These are phyloP conservation scores for Sisyra terminalis DNA, from an alignment of 2,888 invertebrate species.

Conservation along the genomic window DNA sequence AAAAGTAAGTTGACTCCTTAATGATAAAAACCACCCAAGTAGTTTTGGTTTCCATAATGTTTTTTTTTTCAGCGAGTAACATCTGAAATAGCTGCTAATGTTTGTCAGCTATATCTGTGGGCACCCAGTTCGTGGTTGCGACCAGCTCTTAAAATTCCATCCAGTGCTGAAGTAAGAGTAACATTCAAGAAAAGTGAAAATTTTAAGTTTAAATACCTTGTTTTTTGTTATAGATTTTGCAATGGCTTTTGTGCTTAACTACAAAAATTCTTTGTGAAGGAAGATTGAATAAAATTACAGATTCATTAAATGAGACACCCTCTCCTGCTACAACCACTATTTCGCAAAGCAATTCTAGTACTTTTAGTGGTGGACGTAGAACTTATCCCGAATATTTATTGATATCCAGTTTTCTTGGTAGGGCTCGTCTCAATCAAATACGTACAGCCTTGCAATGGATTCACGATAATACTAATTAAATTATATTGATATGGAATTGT, in stretches of 20 bases:
- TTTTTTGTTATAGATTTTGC: slow-evolving; percentile 37
- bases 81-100: slow-evolving; percentile 55
- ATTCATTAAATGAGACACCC: not conserved
- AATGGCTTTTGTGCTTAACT: slow-evolving; percentile 57
- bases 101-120: slow-evolving; percentile 59
- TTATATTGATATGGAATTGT: not conserved
- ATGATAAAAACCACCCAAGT: too few relatives aligned
- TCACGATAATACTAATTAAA: slow-evolving; percentile 24
- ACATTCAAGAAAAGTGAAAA: not conserved
- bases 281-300: slow-evolving; percentile 20
- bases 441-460: slow-evolving; percentile 48
- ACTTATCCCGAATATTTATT: slow-evolving; percentile 55
- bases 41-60: too few relatives aligned
- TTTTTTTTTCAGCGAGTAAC: slow-evolving; percentile 27
- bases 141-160: slow-evolving; percentile 32
- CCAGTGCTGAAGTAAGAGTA: slow-evolving; percentile 40
- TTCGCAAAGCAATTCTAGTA: slow-evolving; percentile 10
- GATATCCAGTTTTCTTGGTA: slow-evolving; percentile 48
- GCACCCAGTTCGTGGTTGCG: slow-evolving; percentile 53
- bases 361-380: slow-evolving; percentile 33
- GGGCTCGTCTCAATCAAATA: slow-evolving; percentile 42
- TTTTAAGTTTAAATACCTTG: slow-evolving; percentile 6
- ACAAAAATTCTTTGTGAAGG: slow-evolving; percentile 58
- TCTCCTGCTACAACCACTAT: slow-evolving; percentile 8
- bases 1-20: too few relatives aligned